phyloP scores from a whole-genome alignment of 2,888 invertebrate species.

The Pomacea canaliculata region DNA sequence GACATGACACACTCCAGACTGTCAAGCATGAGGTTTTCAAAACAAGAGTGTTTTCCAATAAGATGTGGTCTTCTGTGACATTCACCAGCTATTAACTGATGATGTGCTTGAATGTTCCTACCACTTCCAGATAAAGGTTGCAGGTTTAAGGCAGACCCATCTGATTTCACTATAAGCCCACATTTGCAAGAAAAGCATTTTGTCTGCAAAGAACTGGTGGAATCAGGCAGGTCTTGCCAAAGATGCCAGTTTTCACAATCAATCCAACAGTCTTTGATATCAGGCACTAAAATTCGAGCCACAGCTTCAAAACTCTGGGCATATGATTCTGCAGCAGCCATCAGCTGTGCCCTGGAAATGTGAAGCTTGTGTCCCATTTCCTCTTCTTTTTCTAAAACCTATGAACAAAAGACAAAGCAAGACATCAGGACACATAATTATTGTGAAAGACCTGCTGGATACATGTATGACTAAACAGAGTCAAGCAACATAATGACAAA shows the following conservation, averaged over 20 bases:
- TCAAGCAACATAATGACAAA: too few species aligned
- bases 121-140: neutral
- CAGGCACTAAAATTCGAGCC: neutral
- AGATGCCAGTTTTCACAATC: conserved; percentile 23
- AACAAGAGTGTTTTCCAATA: conserved; percentile 9
- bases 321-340: conserved; percentile 32
- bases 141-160: conserved; percentile 4
- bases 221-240: conserved; percentile 12
- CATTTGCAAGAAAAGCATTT: conserved; percentile 17
- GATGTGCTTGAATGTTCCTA: too few species aligned
- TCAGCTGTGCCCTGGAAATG: conserved; percentile 35
- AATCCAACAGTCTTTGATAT: conserved; percentile 6
- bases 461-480: too few species aligned
- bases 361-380: conserved; percentile 32
- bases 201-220: neutral
- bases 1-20: conserved; percentile 37
- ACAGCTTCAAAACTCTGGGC: conserved; percentile 31
- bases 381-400: conserved; percentile 35
- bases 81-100: too few species aligned
- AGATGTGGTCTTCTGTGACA: neutral
- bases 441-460: too few species aligned
- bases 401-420: conserved; percentile 12
- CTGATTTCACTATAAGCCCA: neutral
- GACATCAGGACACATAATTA: neutral
- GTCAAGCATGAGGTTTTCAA: conserved; percentile 37